phyloP scores from a whole-genome alignment of 2,888 invertebrate species.

The Penaeus monodon region DNA sequence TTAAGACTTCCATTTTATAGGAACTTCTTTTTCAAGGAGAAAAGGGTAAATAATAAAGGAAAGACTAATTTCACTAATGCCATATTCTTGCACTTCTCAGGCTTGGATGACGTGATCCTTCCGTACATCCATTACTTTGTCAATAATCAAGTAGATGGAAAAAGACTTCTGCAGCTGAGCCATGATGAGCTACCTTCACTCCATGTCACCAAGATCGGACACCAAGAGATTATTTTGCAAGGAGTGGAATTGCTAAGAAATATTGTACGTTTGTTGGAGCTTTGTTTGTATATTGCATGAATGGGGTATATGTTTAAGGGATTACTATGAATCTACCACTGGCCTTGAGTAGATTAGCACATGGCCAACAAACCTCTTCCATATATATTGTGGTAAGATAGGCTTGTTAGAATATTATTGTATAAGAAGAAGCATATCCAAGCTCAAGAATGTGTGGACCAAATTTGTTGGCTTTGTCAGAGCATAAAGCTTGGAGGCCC shows the following conservation, averaged over 20 bases:
- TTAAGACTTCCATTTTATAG: no score
- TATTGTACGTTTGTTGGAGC: conserved; percentile 77
- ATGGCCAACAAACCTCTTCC: neutral
- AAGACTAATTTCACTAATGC: neutral
- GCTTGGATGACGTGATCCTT: conserved; percentile 83
- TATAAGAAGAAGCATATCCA: no score
- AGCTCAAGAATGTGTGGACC: no score
- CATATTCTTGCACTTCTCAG: conserved; percentile 71
- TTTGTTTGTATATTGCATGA: no score
- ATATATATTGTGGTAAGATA: no score
- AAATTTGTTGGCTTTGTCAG: no score
- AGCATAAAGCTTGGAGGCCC: no score
- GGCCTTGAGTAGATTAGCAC: neutral
- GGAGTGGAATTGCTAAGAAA: conserved; percentile 90
- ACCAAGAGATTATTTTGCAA: conserved; percentile 92
- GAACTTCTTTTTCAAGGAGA: no score
- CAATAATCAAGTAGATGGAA: conserved; percentile 85
- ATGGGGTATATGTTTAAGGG: no score
- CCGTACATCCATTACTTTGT: conserved; percentile 85
- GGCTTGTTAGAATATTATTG: no score
- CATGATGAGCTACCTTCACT: conserved; percentile 90
- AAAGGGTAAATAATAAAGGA: no score
- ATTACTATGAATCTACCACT: no score
- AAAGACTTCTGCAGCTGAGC: conserved; percentile 84
- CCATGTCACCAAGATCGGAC: conserved; percentile 88